Conservation (phyloP, 2,113 vertebrate species). For the Zootoca vivipara region DNA sequence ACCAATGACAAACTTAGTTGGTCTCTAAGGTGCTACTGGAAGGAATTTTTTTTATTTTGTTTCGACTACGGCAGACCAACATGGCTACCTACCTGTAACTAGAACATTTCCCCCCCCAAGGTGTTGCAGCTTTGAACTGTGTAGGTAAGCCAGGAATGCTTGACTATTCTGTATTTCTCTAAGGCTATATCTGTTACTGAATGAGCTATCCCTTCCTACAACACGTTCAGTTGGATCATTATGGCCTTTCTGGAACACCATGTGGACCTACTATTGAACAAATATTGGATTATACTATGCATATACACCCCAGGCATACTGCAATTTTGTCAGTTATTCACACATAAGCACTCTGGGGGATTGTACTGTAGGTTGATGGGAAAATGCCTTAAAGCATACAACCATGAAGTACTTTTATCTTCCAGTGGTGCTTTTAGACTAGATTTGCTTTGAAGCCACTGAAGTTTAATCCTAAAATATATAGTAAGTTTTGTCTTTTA, state of each 20-base stretch:
- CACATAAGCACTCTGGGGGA: conserved; percentile 65
- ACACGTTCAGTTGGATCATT: conserved; percentile 20
- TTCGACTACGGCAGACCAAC: too few species aligned
- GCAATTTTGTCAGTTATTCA: conserved; percentile 75
- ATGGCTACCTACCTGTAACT: too few species aligned
- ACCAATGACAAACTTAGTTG: too few species aligned
- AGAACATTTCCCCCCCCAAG: too few species aligned
- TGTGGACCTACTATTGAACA: conserved; percentile 33
- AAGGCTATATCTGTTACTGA: neutral
- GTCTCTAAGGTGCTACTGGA: too few species aligned
- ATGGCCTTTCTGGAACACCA: conserved; percentile 14
- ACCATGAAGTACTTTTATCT: conserved; percentile 55
- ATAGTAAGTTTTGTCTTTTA: conserved; percentile 55
- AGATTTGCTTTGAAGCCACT: conserved; percentile 63
- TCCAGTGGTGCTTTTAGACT: conserved; percentile 57
- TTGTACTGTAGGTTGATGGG: conserved; percentile 60
- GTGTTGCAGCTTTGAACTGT: neutral
- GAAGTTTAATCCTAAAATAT: conserved; percentile 44
- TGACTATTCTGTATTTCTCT: neutral
- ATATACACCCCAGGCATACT: conserved; percentile 57
- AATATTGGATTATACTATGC: conserved; percentile 65
- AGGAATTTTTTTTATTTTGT: too few species aligned
- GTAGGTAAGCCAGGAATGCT: neutral
- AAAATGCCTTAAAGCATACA: conserved; percentile 67
- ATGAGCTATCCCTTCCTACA: neutral